These are phyloP conservation scores for Platichthys flesus DNA, from an alignment of 2,113 vertebrate genomes.

Conservation along the genomic window DNA sequence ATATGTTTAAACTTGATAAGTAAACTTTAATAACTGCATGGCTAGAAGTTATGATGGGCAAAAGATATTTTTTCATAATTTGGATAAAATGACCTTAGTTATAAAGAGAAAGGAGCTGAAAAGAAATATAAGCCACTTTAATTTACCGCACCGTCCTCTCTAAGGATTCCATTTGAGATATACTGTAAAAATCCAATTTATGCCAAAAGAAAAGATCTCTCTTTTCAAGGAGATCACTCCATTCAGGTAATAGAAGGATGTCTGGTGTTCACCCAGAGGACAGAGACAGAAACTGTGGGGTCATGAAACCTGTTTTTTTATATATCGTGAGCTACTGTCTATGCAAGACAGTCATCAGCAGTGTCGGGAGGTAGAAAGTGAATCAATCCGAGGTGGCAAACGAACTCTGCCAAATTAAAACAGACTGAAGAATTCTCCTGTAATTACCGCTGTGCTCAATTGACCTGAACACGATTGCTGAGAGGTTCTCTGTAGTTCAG, in stretches of 20 bases:
- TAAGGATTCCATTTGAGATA: constrained; percentile 13
- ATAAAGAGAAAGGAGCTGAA: too few relatives aligned
- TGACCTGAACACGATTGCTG: constrained; percentile 52
- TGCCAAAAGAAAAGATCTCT: constrained; percentile 14
- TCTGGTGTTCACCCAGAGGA: constrained; percentile 13
- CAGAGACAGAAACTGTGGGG: neutral
- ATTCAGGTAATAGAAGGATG: constrained; percentile 18
- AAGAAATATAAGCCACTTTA: neutral
- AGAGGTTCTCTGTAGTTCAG: constrained; percentile 27
- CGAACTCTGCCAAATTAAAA: constrained; percentile 54
- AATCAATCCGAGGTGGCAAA: constrained; percentile 39
- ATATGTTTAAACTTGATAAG: too few relatives aligned
- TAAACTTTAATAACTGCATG: too few relatives aligned
- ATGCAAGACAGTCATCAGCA: constrained; percentile 9
- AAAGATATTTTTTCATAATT: too few relatives aligned
- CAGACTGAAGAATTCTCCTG: constrained; percentile 35
- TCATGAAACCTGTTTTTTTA: constrained; percentile 8
- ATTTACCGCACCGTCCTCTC: constrained; percentile 3
- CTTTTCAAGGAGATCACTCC: constrained; percentile 13
- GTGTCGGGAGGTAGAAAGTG: neutral
- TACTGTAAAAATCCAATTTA: constrained; percentile 29
- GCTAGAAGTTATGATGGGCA: too few relatives aligned
- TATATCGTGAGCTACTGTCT: neutral
- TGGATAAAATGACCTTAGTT: too few relatives aligned
- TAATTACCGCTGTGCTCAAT: constrained; percentile 61